Evolutionary conservation across 2,888 invertebrate genomes (phyloP), one percentile per base, ranked within the genome.

Genomic region (Apoderus coryli): DNA sequence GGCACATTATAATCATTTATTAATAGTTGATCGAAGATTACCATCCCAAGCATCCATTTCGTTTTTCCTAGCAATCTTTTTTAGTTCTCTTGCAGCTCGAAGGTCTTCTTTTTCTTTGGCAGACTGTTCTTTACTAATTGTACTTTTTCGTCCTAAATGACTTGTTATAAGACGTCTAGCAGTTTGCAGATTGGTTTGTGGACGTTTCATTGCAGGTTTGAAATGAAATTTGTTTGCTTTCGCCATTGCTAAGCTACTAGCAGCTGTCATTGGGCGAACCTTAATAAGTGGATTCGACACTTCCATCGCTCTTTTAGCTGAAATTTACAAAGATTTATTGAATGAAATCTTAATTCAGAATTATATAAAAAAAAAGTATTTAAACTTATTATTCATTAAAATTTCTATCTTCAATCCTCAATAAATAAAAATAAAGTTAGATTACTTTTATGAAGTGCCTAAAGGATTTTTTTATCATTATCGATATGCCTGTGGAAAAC

Each of bases 31-130:
- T 13, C 40, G 39, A n/a, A 55, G 44, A 36, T 50, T 51, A 9
- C 58, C 58, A 38, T 58, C 56, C 58, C 58, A 58, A 11, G 58
- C 58, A 41, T 57, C 57, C 33, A 46, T 48, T 41, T 57, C 54
- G 35, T 49, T 55, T 42, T 57, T 53, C 32, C 45, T 47, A 31
- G 50, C 46, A 29, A 48, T 39, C 27, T 40, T 45, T 30, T 49
- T 52, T 42, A 50, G 35, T 44, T 54, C 56, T 52, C 52, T 53
- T 12, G 58, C 58, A 31, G 48, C 46, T 31, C 48, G 44, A 19
- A 58, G 41, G 29, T 51, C 50, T 36, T 55, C 50, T 24, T 49
- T 44, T 42, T 58, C 56, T 35, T 46, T 46, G 3, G 48, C 50
- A 23, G 43, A 49, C 31, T 48, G 52, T 37, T 57, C 57, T 36